These are phyloP conservation scores for Papilio helenus DNA, from an alignment of 1,140 invertebrate species.

Conservation along the genomic window DNA sequence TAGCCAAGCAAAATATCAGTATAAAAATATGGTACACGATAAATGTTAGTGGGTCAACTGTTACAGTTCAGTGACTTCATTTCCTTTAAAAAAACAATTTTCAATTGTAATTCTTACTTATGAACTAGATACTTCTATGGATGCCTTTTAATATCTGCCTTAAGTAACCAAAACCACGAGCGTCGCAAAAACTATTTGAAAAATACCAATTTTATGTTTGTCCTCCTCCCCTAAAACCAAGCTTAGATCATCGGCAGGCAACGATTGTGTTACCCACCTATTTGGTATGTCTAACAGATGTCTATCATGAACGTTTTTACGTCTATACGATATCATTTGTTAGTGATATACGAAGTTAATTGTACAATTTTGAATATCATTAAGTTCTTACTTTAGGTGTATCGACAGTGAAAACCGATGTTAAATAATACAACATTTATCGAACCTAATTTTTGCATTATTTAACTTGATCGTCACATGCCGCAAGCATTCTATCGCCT, in stretches of 20 bases:
- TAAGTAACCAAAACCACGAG: neutral
- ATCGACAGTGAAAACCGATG: no score
- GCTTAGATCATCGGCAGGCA: no score
- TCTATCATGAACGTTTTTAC: neutral
- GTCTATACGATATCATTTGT: neutral
- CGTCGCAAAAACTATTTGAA: no score
- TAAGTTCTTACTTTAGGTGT: no score
- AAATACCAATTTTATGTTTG: no score
- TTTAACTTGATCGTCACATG: no score
- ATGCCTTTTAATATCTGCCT: neutral
- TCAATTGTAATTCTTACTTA: neutral
- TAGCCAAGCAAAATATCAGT: neutral
- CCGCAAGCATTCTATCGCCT: no score
- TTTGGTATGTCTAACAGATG: neutral
- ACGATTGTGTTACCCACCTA: neutral
- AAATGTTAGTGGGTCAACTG: conserved; percentile 11
- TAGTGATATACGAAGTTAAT: no score
- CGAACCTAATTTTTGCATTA: no score
- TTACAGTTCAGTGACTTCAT: conserved; percentile 10
- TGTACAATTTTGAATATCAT: no score
- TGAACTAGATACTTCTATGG: neutral
- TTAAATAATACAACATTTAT: no score
- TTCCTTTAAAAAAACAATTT: neutral
- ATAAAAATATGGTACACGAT: neutral
- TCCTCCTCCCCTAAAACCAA: no score